Base-by-base conservation (phyloP, 2,797 vertebrate genomes). In the Leptatherina wallacei region DNA sequence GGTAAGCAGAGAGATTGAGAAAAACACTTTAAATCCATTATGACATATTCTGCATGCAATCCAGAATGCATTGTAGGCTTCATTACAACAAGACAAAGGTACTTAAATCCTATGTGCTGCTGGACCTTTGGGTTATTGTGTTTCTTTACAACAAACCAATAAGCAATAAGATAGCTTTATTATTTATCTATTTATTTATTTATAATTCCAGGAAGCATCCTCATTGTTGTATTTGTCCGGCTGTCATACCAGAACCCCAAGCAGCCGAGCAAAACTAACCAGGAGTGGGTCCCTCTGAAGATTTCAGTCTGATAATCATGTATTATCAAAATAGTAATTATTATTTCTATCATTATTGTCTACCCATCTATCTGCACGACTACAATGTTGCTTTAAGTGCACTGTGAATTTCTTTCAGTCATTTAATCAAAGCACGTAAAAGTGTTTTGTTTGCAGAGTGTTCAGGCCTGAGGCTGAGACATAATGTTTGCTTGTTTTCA, bases 191-290 rank as follows among this genome's bases (percentile, higher is more conserved):
- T 33, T 0, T 58, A 66, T 32, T 55, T 68, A 65, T 60, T 76
- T 63, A 12, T 36, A 35, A 40, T 89, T 89, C 13, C 85, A 95
- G 95, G 94, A 44, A 87, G 83, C 3, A 94, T 95, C 66, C 90
- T 95, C 24, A 89, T 91, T 24, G 91, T 95, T 22, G 78, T 94
- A 22, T 95, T 95, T 86, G 91, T 94, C 78, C 89, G 92, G 68
- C 85, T 95, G 61, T 95, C 94, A 70, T 95, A 94, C 83, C 93
- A 94, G 88, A 94, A 93, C 61, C 92, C 92, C 56, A 92, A 94
- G 78, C 79, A 68, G 7, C 80, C 83, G 0, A 91, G 86, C 65
- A 93, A 91, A 84, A 78, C 82, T 36, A 93, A 86, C 81, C 94
- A 94, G 84, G 95, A 95, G 75, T 88, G 88, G 82, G 85, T 91